A percentile compares a stretch with the other conserved stretches of the same genome.
Conservation (phyloP, 2,888 invertebrate genomes). For the Odontomyia ornata region DNA sequence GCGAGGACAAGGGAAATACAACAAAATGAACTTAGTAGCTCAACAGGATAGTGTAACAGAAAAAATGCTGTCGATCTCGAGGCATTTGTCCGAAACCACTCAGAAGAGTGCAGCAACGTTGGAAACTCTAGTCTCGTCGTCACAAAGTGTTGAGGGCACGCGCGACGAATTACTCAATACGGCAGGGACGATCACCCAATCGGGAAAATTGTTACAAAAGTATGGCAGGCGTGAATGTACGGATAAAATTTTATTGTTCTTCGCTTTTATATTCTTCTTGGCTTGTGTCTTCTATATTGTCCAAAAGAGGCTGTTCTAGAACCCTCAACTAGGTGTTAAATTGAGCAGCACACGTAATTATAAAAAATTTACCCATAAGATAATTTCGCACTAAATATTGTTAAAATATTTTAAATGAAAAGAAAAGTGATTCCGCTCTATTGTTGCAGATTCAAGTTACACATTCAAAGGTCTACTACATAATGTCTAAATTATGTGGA, state of each 20-base stretch:
- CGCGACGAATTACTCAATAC: constrained; percentile 85
- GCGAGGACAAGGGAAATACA: constrained; percentile 66
- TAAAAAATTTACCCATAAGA: constrained; percentile 21
- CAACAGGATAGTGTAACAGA: constrained; percentile 78
- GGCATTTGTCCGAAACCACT: constrained; percentile 86
- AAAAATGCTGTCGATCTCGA: constrained; percentile 83
- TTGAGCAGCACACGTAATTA: background rate
- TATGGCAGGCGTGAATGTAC: constrained; percentile 94
- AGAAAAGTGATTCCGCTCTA: background rate
- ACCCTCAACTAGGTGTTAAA: background rate
- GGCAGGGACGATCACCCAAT: constrained; percentile 86
- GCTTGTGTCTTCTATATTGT: constrained; percentile 93
- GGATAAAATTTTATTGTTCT: constrained; percentile 88
- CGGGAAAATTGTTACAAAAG: constrained; percentile 90
- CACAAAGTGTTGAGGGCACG: constrained; percentile 77
- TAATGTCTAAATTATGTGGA: background rate
- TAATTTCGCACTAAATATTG: constrained; percentile 7
- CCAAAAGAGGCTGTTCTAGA: constrained; percentile 85
- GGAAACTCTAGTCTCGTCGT: constrained; percentile 77
- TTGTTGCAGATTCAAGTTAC: constrained; percentile 26
- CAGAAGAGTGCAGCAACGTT: constrained; percentile 87
- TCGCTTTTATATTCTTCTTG: constrained; percentile 88
- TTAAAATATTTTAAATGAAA: constrained; percentile 8
- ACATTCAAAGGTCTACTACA: constrained; percentile 3
- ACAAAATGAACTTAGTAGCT: constrained; percentile 68